A percentile compares a stretch with the other conserved stretches of the same genome.
phyloP scores from a whole-genome alignment of 2,113 vertebrate genomes.

The Lichenostomus cassidix region DNA sequence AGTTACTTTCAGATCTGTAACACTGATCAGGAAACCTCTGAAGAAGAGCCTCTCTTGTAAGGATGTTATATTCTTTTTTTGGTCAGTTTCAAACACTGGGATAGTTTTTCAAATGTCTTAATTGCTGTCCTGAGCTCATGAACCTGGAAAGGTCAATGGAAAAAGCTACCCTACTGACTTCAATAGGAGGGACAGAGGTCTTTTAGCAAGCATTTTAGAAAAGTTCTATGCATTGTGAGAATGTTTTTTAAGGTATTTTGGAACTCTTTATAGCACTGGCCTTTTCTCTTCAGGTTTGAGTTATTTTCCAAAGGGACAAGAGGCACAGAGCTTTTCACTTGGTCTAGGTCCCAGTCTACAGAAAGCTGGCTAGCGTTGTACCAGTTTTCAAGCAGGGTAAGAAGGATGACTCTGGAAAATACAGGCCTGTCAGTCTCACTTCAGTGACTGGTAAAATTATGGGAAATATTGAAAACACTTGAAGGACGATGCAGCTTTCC shows the following conservation, averaged over 20 bases:
- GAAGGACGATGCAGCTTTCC: rapidly evolving
- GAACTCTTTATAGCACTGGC: neutral
- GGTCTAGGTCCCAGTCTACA: neutral
- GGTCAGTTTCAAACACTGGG: neutral
- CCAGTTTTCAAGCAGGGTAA: neutral
- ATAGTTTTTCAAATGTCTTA: neutral
- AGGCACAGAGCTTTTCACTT: neutral
- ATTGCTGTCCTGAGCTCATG: neutral
- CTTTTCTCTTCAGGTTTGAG: neutral
- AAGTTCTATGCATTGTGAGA: neutral
- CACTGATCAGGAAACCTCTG: neutral
- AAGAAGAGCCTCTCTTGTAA: neutral
- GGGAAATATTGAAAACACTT: neutral
- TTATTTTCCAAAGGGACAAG: neutral
- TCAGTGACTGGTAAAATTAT: neutral
- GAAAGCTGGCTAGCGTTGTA: neutral
- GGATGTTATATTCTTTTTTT: neutral
- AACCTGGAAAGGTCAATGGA: neutral
- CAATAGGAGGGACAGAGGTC: neutral
- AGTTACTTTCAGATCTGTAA: neutral
- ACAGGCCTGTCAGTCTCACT: neutral
- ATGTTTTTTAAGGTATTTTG: neutral
- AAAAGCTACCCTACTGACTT: neutral
- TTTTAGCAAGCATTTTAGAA: neutral
- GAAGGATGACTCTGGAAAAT: neutral